Evolutionary conservation across 1,140 invertebrate genomes (phyloP), one percentile per base, ranked within the genome.

Genomic region (Drosophila simulans): DNA sequence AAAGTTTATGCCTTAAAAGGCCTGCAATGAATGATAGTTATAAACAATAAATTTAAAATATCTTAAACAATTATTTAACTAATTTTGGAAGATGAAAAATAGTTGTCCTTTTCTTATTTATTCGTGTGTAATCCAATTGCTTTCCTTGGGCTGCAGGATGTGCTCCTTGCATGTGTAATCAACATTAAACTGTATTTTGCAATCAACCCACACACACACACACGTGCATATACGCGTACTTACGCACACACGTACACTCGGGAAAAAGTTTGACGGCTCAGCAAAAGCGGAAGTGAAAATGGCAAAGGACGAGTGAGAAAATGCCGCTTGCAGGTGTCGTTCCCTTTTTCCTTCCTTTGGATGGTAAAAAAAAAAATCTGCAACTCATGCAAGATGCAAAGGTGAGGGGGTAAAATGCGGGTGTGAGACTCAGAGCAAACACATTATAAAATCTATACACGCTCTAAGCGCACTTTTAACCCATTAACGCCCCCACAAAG

Each of bases 141-240:
- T 56, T 37, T 63, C 27, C 52, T 34, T 66, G 57, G 71, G 15
- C 43, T 51, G 53, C 48, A 68, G 63, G n/a, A 35, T 70, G 40
- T 58, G 59, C 34, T 64, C 68, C 58, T 58, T 83, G 70, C 79
- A 82, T 83, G 84, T 86, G 83, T 86, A 86, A 86, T 86, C 83
- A 86, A 86, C 82, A 86, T 86, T 88, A 86, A 86, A 86, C 82
- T 75, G 83, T 86, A 86, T 86, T 86, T 86, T 88, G 82, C 79
- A 86, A 86, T 86, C 82, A 86, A 83, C 56, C 64, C 75, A 72
- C 72, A 69, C 63, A 70, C 69, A 54, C 57, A 62, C 56, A n/a
- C 51, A 51, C 54, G 46, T 45, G 53, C 59, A 48, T 17, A 11
- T 27, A 31, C 31, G 31, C 10, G 34, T n/a, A 51, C 27, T 35